Conservation (phyloP, 2,113 vertebrate genomes). For the Zapornia atra region DNA sequence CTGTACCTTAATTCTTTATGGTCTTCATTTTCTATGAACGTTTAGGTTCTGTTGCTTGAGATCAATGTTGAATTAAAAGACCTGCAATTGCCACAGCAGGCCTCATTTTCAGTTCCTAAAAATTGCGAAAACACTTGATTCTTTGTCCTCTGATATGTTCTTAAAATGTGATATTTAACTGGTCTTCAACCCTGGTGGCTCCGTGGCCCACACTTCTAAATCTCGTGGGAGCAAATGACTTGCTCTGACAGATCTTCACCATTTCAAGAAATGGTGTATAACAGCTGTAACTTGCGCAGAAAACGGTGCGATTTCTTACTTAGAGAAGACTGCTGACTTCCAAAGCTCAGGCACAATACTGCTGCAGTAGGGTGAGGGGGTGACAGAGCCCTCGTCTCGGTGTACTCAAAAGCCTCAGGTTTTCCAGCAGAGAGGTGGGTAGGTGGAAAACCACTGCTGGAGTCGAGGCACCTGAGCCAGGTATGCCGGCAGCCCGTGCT, state of each 20-base stretch:
- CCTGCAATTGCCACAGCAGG: not conserved
- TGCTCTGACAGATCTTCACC: not conserved
- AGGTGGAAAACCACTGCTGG: not conserved
- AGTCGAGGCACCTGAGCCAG: not conserved
- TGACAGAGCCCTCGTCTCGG: fast-evolving
- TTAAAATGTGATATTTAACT: not conserved
- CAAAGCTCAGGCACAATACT: not conserved
- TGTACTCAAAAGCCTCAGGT: not conserved
- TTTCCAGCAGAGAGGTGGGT: not conserved
- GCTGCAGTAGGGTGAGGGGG: not conserved
- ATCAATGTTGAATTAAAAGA: not conserved
- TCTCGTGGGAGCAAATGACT: not conserved
- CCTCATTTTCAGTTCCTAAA: not conserved
- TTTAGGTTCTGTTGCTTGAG: not conserved
- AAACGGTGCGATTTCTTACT: not conserved
- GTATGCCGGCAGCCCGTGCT: not conserved
- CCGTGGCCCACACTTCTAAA: not conserved
- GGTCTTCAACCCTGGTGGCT: not conserved
- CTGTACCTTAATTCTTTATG: not conserved
- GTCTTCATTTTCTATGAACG: not conserved
- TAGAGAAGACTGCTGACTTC: not conserved
- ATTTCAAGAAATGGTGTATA: not conserved
- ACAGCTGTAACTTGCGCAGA: not conserved
- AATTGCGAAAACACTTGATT: not conserved
- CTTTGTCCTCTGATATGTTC: not conserved